Conservation (phyloP, 2,113 vertebrate species). For the Rhombomys opimus region DNA sequence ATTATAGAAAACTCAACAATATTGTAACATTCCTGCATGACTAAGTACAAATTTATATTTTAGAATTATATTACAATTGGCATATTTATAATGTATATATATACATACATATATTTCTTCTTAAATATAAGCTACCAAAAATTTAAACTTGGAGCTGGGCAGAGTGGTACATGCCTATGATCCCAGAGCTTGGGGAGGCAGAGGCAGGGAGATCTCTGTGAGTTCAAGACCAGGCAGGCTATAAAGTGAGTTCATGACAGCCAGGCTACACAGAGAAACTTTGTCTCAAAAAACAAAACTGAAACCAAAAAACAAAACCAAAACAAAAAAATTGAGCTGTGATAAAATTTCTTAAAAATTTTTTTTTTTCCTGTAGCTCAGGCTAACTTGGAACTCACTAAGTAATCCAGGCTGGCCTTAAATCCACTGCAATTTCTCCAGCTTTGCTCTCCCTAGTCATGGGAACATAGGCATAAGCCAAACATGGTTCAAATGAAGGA, state of each 20-base stretch:
- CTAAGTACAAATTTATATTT: conserved; percentile 1
- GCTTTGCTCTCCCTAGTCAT: neutral
- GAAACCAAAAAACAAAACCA: no score
- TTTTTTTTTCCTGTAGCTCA: neutral
- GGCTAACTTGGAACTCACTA: neutral
- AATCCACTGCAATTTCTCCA: neutral
- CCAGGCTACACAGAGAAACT: no score
- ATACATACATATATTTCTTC: neutral
- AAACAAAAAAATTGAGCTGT: neutral
- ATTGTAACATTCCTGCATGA: neutral
- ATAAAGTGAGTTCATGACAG: no score
- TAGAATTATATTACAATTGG: conserved; percentile 42
- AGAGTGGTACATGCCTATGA: no score
- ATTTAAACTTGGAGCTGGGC: no score
- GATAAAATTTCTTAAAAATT: neutral
- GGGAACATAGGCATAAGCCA: neutral
- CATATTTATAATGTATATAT: neutral
- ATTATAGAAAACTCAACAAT: neutral
- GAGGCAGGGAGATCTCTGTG: no score
- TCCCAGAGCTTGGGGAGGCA: no score
- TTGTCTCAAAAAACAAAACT: no score
- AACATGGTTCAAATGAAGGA: neutral
- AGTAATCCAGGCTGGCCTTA: neutral
- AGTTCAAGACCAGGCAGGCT: no score
- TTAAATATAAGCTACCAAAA: conserved; percentile 7